These are phyloP conservation scores for Genyomyrus donnyi DNA, from an alignment of 2,113 vertebrate species.

Conservation along the genomic window DNA sequence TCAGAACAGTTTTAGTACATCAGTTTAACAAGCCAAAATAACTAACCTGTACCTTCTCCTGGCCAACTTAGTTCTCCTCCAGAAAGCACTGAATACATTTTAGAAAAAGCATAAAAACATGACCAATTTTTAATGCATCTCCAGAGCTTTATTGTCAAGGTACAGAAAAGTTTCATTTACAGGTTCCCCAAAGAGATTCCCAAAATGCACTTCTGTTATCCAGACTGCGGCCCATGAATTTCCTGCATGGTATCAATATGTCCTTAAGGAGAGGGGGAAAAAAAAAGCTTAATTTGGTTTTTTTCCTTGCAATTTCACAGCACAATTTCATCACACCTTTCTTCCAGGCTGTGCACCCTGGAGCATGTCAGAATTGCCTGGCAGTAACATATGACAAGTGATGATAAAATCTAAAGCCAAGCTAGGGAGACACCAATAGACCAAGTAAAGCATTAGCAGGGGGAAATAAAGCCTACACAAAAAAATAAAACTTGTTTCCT, in stretches of 20 bases:
- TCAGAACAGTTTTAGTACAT: conserved; percentile 52
- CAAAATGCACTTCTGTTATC: conserved; percentile 66
- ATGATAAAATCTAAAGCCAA: conserved; percentile 70
- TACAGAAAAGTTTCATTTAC: conserved; percentile 41
- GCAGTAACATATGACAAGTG: conserved; percentile 43
- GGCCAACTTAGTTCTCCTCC: conserved; percentile 18
- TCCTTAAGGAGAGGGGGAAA: conserved; percentile 43
- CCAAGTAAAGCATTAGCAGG: conserved; percentile 77
- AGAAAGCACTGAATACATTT: conserved; percentile 47
- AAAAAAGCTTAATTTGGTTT: conserved; percentile 53
- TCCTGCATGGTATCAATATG: conserved; percentile 63
- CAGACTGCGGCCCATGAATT: conserved; percentile 75
- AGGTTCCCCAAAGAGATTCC: conserved; percentile 38
- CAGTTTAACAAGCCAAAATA: conserved; percentile 73
- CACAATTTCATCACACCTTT: conserved; percentile 48
- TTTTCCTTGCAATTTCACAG: conserved; percentile 61
- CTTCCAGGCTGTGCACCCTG: conserved; percentile 60
- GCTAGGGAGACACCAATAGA: conserved; percentile 77
- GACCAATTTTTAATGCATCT: conserved; percentile 32
- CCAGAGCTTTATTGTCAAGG: conserved; percentile 54
- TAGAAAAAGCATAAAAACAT: conserved; percentile 58
- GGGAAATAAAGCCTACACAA: conserved; percentile 48
- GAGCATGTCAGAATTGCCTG: conserved; percentile 49
- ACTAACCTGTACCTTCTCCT: conserved; percentile 42
- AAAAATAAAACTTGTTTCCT: conserved; percentile 36